phyloP scores from a whole-genome alignment of 2,113 vertebrate genomes.

The Upupa epops region DNA sequence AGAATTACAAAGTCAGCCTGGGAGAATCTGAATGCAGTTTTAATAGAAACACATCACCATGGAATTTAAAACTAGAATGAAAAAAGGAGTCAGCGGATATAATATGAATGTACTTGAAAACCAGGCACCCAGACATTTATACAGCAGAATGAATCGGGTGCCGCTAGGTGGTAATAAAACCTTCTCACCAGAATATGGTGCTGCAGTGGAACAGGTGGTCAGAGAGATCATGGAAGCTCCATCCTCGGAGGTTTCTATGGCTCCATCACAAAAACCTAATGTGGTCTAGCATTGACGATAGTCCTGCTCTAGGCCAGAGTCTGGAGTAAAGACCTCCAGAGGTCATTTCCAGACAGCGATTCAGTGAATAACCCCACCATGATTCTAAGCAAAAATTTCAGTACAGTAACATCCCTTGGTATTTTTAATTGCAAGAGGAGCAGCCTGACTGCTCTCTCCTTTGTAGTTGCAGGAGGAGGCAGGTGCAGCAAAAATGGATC shows the following conservation, averaged over 20 bases:
- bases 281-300: rapidly evolving
- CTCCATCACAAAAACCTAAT: neutral
- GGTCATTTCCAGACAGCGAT: neutral
- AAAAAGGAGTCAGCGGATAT: neutral
- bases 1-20: neutral
- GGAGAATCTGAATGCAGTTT: neutral
- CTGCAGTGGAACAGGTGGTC: neutral
- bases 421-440: neutral
- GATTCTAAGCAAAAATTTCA: neutral
- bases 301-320: neutral
- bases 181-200: neutral
- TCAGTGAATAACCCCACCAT: neutral
- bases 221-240: neutral
- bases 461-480: neutral
- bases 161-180: neutral
- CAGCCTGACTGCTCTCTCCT: neutral
- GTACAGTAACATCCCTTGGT: neutral
- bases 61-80: neutral
- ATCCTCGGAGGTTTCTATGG: neutral
- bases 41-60: neutral
- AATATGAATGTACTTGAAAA: neutral
- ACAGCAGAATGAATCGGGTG: neutral
- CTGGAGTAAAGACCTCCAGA: neutral
- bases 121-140: neutral
- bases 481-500: neutral